These are phyloP conservation scores for Apostichopus japonicus DNA, from an alignment of 35 echinoderm and acorn worm genomes.

Conservation along the genomic window DNA sequence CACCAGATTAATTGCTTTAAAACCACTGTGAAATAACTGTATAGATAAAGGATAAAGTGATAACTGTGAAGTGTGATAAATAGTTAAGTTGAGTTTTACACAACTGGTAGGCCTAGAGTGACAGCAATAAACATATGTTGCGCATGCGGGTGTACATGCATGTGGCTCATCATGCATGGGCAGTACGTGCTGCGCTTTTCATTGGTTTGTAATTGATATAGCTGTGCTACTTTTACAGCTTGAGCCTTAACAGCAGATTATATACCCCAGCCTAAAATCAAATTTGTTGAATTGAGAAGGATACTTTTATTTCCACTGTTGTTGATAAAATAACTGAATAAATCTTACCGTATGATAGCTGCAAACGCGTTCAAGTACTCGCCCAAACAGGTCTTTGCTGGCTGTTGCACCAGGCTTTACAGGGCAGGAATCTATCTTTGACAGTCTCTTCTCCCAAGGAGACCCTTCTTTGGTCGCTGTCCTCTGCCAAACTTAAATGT, in stretches of 20 bases:
- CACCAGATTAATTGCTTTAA: too few species aligned
- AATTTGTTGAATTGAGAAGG: too few species aligned
- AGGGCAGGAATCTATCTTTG: background rate
- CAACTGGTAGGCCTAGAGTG: too few species aligned
- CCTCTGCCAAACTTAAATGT: background rate
- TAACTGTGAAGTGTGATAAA: too few species aligned
- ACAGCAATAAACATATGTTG: too few species aligned
- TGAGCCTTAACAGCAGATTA: background rate
- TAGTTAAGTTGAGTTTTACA: too few species aligned
- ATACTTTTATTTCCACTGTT: too few species aligned
- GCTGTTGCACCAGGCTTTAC: background rate
- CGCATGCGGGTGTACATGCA: too few species aligned
- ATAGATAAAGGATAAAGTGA: too few species aligned
- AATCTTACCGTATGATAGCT: background rate
- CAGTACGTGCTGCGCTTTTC: background rate
- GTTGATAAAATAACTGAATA: too few species aligned
- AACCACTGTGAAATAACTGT: too few species aligned
- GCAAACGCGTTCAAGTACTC: background rate
- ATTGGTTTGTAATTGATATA: background rate
- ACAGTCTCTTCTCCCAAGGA: background rate
- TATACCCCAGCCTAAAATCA: background rate
- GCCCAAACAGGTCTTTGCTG: background rate
- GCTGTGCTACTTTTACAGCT: background rate
- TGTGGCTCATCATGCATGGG: background rate
- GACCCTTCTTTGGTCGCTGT: background rate